Percentiles rank a stretch among this genome's conserved stretches.
Evolutionary conservation across 1,140 invertebrate genomes (phyloP).

Genomic region (Trichonephila clavata): DNA sequence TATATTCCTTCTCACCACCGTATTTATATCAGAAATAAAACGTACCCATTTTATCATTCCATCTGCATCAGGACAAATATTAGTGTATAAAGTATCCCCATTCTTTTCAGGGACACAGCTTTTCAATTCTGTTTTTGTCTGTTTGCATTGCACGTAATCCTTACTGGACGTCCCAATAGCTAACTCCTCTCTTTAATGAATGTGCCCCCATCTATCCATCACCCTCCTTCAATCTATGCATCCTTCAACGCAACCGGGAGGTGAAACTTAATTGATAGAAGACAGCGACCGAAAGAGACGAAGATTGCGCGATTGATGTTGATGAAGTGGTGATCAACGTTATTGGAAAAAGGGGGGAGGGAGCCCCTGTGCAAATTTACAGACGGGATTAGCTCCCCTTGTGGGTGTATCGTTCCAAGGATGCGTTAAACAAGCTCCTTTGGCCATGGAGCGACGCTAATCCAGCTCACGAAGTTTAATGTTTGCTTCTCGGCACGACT

Average conservation of each 20-base stretch:
- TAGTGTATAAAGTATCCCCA: too few species aligned
- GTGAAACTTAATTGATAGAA: conserved; percentile 71
- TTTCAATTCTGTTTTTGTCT: too few species aligned
- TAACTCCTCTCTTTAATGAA: background rate
- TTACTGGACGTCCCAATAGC: background rate
- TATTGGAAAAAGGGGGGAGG: conserved; percentile 52
- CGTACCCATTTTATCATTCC: too few species aligned
- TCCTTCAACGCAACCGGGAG: background rate
- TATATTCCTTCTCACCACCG: too few species aligned
- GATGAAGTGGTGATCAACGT: conserved; percentile 74
- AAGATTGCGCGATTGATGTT: conserved; percentile 73
- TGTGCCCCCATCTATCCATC: background rate
- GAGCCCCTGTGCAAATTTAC: conserved; percentile 59
- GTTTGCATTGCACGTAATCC: too few species aligned
- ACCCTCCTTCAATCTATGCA: background rate
- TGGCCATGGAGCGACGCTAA: conserved; percentile 25
- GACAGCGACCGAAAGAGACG: conserved; percentile 51
- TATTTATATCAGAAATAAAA: too few species aligned
- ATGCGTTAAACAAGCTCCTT: conserved; percentile 71
- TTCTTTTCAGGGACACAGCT: too few species aligned
- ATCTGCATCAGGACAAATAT: too few species aligned
- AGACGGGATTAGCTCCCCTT: conserved; percentile 62
- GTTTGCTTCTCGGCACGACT: conserved; percentile 33
- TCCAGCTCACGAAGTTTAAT: conserved; percentile 57
- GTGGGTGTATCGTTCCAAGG: conserved; percentile 60